These are phyloP conservation scores for Stichodactyla mertensii DNA, from an alignment of 64 coral and sea anemone genomes.

Conservation along the genomic window DNA sequence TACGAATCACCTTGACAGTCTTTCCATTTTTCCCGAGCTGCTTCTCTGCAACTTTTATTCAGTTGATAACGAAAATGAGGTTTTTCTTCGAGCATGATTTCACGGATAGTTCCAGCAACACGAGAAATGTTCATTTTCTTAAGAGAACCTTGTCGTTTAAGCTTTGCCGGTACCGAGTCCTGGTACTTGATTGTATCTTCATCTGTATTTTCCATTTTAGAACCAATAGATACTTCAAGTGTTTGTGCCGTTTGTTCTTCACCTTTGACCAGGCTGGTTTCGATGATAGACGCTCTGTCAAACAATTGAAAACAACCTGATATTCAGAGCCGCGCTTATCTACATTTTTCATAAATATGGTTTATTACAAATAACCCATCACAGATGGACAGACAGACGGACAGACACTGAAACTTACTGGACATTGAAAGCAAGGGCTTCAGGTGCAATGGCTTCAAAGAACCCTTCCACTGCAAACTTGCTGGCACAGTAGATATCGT, in stretches of 20 bases:
- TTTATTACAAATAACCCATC: not conserved
- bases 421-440: conserved; percentile 88
- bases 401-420: conserved; percentile 63
- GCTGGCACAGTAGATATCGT: conserved; percentile 85
- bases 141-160: conserved; percentile 68
- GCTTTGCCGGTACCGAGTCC: conserved; percentile 66
- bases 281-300: conserved; percentile 52
- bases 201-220: conserved; percentile 79
- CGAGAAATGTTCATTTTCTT: conserved; percentile 71
- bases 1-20: conserved; percentile 61
- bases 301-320: not conserved
- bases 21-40: conserved; percentile 69
- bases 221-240: conserved; percentile 78
- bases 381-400: too few relatives aligned
- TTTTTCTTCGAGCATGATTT: conserved; percentile 53
- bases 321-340: not conserved
- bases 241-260: conserved; percentile 84
- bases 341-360: not conserved
- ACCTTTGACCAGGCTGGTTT: conserved; percentile 74
- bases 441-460: conserved; percentile 84
- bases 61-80: conserved; percentile 84
- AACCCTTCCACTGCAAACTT: conserved; percentile 96
- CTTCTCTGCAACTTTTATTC: conserved; percentile 64
- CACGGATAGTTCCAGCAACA: conserved; percentile 39
- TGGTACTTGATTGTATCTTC: conserved; percentile 80